These are phyloP conservation scores for Mallateleia sp. DNA, from an alignment of 2,888 invertebrate species.

Conservation along the genomic window DNA sequence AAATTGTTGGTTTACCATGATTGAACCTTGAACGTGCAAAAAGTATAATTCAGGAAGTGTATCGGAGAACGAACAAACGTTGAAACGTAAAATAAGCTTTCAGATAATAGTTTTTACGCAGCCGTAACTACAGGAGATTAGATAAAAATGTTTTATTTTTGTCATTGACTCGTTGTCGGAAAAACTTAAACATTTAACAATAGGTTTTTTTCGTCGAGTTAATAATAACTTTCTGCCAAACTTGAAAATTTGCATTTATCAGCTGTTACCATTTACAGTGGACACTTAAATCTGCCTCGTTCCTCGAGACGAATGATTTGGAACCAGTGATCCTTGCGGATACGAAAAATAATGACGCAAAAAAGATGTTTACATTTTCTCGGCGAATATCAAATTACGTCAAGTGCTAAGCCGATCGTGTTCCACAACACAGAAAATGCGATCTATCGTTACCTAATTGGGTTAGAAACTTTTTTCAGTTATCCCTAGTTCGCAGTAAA, in stretches of 20 bases:
- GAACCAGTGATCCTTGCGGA: constrained; percentile 12
- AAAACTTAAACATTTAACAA: constrained; percentile 15
- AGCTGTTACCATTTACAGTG: background rate
- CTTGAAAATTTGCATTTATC: background rate
- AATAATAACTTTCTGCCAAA: background rate
- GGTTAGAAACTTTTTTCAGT: too few relatives aligned
- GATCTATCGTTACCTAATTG: too few relatives aligned
- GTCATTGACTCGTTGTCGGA: background rate
- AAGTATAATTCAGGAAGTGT: constrained; percentile 48
- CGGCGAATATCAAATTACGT: constrained; percentile 9
- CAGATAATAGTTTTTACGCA: constrained; percentile 41
- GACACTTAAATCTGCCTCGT: too few relatives aligned
- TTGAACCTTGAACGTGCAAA: constrained; percentile 42
- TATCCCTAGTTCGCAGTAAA: too few relatives aligned
- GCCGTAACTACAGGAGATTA: constrained; percentile 8
- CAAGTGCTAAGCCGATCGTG: too few relatives aligned
- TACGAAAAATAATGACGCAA: constrained; percentile 9
- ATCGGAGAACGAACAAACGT: constrained; percentile 26
- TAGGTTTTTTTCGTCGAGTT: background rate
- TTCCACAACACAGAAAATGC: too few relatives aligned
- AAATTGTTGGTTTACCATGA: constrained; percentile 47
- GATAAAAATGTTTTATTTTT: constrained; percentile 19
- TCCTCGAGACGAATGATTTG: background rate
- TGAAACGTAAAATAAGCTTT: constrained; percentile 30
- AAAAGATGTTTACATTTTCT: constrained; percentile 27